Percentiles rank a stretch among this genome's conserved stretches.
phyloP scores from a whole-genome alignment of 1,140 invertebrate genomes.

The Polypedilum vanderplanki region DNA sequence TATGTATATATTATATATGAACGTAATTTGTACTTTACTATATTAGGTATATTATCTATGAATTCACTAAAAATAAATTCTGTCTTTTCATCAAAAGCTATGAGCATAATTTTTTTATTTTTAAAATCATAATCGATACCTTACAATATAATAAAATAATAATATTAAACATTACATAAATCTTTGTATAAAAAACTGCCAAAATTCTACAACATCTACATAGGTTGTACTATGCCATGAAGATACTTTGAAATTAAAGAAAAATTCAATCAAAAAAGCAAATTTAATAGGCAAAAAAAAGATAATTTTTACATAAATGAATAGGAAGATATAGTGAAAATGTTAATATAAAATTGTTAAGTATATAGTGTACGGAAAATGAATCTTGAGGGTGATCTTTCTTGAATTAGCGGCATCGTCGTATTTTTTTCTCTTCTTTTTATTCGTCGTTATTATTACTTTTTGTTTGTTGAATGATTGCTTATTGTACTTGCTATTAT shows the following conservation, averaged over 20 bases:
- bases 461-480: not conserved
- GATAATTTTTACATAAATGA: not conserved
- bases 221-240: not conserved
- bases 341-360: not conserved
- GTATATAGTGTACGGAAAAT: not conserved
- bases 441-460: not conserved
- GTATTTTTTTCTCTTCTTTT: too few relatives aligned
- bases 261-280: too few relatives aligned
- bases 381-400: too few relatives aligned
- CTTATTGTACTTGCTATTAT: not conserved
- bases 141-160: not conserved
- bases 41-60: not conserved
- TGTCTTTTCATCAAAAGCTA: not conserved
- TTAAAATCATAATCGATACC: not conserved
- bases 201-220: conserved; percentile 7
- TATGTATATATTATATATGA: conserved; percentile 14
- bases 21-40: not conserved
- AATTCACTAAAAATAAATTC: not conserved
- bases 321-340: not conserved
- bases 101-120: not conserved
- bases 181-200: not conserved
- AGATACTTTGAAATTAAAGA: not conserved
- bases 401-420: too few relatives aligned
- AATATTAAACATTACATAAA: not conserved
- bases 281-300: too few relatives aligned